phyloP scores from a whole-genome alignment of 2,888 invertebrate species.

The Panopea generosa region DNA sequence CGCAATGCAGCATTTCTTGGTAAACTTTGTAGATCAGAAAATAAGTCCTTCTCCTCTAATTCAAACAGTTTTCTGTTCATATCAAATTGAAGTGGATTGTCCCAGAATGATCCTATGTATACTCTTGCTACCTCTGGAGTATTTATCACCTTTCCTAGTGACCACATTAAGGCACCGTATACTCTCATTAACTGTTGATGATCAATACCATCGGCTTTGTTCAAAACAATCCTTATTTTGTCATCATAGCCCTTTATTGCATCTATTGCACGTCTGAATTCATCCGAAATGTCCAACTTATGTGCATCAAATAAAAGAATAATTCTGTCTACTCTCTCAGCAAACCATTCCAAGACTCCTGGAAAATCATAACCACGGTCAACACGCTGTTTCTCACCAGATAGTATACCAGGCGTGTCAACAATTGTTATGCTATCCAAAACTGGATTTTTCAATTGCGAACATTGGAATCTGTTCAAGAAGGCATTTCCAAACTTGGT shows the following conservation, averaged over 20 bases:
- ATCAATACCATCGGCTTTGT: slow-evolving; percentile 99
- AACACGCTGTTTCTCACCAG: slow-evolving; percentile 97
- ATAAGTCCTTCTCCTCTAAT: slow-evolving; percentile 84
- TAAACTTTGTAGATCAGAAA: slow-evolving; percentile 95
- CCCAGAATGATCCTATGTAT: slow-evolving; percentile 99
- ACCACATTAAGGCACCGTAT: slow-evolving; percentile 99
- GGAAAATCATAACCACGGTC: slow-evolving; percentile 97
- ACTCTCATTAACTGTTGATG: slow-evolving; percentile 99
- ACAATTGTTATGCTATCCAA: slow-evolving; percentile 97
- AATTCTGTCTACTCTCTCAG: slow-evolving; percentile 98
- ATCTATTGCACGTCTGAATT: slow-evolving; percentile 98
- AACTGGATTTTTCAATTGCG: slow-evolving; percentile 94
- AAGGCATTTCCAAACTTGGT: slow-evolving; percentile 99
- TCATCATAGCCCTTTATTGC: slow-evolving; percentile 90
- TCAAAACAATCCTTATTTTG: slow-evolving; percentile 96
- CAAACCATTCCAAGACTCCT: slow-evolving; percentile 99
- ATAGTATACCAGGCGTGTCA: slow-evolving; percentile 96
- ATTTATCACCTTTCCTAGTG: slow-evolving; percentile 97
- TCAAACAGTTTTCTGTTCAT: slow-evolving; percentile 91
- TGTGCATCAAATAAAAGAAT: slow-evolving; percentile 99
- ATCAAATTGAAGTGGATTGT: slow-evolving; percentile 97
- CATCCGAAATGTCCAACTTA: slow-evolving; percentile 99
- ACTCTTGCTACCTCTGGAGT: slow-evolving; percentile 99
- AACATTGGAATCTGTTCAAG: slow-evolving; percentile 98
- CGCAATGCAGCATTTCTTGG: slow-evolving; percentile 98